Percentiles rank a stretch among this genome's conserved stretches.
Conservation (phyloP, 2,797 vertebrate species). For the Triplophysa yarkandensis region DNA sequence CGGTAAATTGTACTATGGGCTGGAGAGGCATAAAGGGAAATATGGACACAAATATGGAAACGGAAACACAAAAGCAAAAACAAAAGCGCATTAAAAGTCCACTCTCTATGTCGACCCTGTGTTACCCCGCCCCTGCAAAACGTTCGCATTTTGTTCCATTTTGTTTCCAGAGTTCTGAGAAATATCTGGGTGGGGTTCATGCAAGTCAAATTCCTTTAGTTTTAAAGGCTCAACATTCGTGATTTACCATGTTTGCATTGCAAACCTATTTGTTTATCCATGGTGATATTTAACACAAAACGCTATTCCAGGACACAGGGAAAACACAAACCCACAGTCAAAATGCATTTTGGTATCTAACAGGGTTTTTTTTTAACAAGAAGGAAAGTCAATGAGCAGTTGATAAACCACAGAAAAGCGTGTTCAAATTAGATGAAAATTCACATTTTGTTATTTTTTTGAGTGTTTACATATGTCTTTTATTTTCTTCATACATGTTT, state of each 20-base stretch:
- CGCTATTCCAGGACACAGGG: slow-evolving; percentile 7
- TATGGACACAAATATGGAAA: slow-evolving; percentile 31
- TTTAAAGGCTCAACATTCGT: slow-evolving; percentile 7
- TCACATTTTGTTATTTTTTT: neutral
- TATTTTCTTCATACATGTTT: too few relatives aligned
- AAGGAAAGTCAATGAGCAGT: neutral
- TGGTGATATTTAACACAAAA: neutral
- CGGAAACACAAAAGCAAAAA: slow-evolving; percentile 40
- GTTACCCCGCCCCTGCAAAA: slow-evolving; percentile 49
- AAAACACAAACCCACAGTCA: neutral
- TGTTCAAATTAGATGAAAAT: neutral
- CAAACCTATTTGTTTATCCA: slow-evolving; percentile 20
- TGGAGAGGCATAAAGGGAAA: slow-evolving; percentile 4
- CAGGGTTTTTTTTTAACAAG: slow-evolving; percentile 1
- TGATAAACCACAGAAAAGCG: neutral
- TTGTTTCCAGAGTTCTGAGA: slow-evolving; percentile 37
- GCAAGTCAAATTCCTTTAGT: slow-evolving; percentile 25
- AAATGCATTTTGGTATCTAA: slow-evolving; percentile 3
- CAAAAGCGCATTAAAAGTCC: slow-evolving; percentile 55
- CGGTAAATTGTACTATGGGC: slow-evolving; percentile 34
- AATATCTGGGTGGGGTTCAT: slow-evolving; percentile 45
- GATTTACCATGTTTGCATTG: slow-evolving; percentile 35
- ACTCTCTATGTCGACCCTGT: slow-evolving; percentile 42
- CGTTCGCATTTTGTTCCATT: slow-evolving; percentile 52
- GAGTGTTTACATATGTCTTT: neutral